phyloP scores from a whole-genome alignment of 1,140 invertebrate genomes.

The Antheraea pernyi region DNA sequence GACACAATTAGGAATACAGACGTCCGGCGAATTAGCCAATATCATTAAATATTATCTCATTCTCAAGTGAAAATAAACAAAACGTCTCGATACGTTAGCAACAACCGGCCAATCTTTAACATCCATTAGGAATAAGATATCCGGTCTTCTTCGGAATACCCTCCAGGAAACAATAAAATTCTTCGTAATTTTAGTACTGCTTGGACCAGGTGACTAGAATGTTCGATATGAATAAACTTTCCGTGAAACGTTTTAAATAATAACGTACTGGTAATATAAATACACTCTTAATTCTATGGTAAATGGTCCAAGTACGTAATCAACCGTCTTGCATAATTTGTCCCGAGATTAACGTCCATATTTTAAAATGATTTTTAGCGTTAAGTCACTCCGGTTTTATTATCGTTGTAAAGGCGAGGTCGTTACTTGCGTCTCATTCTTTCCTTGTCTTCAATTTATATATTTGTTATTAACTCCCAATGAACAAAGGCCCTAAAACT shows the following conservation, averaged over 20 bases:
- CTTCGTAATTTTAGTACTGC: constrained; percentile 54
- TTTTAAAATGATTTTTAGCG: constrained; percentile 76
- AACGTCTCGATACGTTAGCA: constrained; percentile 60
- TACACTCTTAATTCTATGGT: too few species aligned
- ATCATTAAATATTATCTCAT: constrained; percentile 34
- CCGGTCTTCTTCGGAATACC: constrained; percentile 68
- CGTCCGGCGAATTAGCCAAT: neutral
- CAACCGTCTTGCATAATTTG: constrained; percentile 73
- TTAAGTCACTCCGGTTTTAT: constrained; percentile 70
- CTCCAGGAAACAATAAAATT: constrained; percentile 69
- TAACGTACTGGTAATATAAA: too few species aligned
- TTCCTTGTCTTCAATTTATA: neutral
- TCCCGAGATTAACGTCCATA: constrained; percentile 76
- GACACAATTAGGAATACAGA: neutral
- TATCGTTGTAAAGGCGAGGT: constrained; percentile 30
- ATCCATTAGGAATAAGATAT: constrained; percentile 74
- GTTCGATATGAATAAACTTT: too few species aligned
- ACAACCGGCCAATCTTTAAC: constrained; percentile 73
- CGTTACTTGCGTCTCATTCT: neutral
- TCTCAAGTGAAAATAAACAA: constrained; percentile 33
- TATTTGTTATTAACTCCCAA: constrained; percentile 1
- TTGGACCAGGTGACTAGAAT: constrained; percentile 31
- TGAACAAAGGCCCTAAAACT: too few species aligned
- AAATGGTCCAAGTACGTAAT: constrained; percentile 41
- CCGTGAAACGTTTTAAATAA: neutral